These are phyloP conservation scores for Augochlora pura DNA, from an alignment of 1,140 invertebrate genomes.

Conservation along the genomic window DNA sequence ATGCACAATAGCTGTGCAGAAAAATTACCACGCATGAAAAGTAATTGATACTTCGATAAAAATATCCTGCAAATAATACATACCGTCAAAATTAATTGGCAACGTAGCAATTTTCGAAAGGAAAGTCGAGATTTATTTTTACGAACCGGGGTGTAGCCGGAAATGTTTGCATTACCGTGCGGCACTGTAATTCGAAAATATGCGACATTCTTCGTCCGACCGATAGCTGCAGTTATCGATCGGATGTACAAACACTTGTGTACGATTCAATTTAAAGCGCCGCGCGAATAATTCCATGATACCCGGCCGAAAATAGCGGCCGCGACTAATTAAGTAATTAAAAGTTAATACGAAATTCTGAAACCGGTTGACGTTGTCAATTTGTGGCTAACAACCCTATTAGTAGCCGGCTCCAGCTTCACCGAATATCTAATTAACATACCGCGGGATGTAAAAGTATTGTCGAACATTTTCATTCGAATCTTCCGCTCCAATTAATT, in stretches of 20 bases:
- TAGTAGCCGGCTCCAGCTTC: background rate
- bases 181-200: background rate
- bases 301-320: background rate
- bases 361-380: background rate
- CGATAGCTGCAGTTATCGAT: background rate
- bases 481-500: background rate
- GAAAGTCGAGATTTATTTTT: background rate
- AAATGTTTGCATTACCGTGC: background rate
- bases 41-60: too few relatives aligned
- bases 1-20: too few relatives aligned
- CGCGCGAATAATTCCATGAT: slow-evolving; percentile 4
- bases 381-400: background rate
- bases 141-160: too few relatives aligned
- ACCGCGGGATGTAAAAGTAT: background rate
- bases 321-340: slow-evolving; percentile 8
- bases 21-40: too few relatives aligned
- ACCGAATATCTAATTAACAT: background rate
- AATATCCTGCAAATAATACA: too few relatives aligned
- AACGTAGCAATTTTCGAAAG: too few relatives aligned
- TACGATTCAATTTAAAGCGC: slow-evolving; percentile 10
- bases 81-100: too few relatives aligned
- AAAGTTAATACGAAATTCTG: slow-evolving; percentile 2
- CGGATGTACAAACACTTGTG: background rate
- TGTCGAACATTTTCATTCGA: background rate
- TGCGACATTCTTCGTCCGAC: background rate